Percentiles rank a stretch among this genome's conserved stretches.
Evolutionary conservation across 1,140 invertebrate species (phyloP).

Genomic region (Drosophila leontia): DNA sequence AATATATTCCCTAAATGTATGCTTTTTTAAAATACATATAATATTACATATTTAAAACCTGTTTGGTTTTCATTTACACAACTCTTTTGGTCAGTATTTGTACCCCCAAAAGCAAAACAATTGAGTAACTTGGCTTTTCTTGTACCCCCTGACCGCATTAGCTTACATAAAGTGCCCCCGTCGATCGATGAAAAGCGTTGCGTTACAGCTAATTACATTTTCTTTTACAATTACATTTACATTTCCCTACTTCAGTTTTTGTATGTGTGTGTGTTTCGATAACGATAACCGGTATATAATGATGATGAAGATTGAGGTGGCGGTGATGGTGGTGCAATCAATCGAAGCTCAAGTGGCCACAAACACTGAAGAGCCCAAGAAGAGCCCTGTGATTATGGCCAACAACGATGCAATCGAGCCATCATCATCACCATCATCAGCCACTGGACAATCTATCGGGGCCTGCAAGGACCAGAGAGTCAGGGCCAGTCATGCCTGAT

Average conservation of each 20-base stretch:
- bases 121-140: neutral
- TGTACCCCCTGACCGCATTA: neutral
- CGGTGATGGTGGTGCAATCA: conserved; percentile 25
- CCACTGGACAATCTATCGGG: conserved; percentile 25
- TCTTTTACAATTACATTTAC: conserved; percentile 10
- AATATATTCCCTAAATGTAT: neutral
- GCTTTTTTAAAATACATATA: neutral
- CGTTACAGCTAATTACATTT: conserved; percentile 44
- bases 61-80: neutral
- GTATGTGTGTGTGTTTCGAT: conserved; percentile 1
- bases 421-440: conserved; percentile 10
- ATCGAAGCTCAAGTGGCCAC: conserved; percentile 42
- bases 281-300: neutral
- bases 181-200: conserved; percentile 41
- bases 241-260: conserved; percentile 4
- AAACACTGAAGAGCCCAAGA: conserved; percentile 11
- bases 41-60: neutral
- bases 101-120: neutral
- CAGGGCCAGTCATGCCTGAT: conserved; percentile 22
- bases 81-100: neutral
- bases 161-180: conserved; percentile 34
- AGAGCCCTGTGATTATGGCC: conserved; percentile 33
- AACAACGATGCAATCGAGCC: conserved; percentile 29
- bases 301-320: neutral
- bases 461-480: neutral